Percentiles rank a stretch among this genome's conserved stretches.
Conservation (phyloP, 2,888 invertebrate species). For the Ctenicera cuprea region DNA sequence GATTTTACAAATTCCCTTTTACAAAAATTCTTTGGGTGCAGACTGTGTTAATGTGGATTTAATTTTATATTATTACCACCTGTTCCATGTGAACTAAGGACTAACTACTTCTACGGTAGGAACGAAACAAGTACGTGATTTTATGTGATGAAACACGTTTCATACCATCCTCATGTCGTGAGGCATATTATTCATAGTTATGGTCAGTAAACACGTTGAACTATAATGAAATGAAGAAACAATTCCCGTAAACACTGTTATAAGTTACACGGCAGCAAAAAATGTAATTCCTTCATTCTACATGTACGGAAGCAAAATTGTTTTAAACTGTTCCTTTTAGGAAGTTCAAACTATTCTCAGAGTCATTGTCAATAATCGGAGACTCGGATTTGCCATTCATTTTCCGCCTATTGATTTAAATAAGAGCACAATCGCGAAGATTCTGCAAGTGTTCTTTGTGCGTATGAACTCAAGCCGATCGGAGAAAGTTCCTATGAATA, state of each 20-base stretch:
- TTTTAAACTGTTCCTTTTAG: too few relatives aligned
- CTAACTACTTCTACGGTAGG: constrained; percentile 41
- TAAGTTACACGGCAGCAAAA: not conserved
- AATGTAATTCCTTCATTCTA: not conserved
- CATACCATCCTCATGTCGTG: constrained; percentile 32
- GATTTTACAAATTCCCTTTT: constrained; percentile 26
- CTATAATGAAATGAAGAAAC: constrained; percentile 35
- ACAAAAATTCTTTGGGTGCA: constrained; percentile 12
- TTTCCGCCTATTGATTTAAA: constrained; percentile 7
- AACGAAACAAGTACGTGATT: constrained; percentile 41
- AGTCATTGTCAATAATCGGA: not conserved
- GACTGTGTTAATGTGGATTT: constrained; percentile 41
- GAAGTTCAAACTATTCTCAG: too few relatives aligned
- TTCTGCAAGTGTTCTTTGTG: constrained; percentile 19
- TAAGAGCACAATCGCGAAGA: not conserved
- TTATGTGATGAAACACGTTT: constrained; percentile 43
- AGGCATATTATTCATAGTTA: constrained; percentile 41
- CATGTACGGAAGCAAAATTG: constrained; percentile 1
- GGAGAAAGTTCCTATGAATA: constrained; percentile 40
- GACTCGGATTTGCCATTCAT: not conserved
- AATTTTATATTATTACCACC: constrained; percentile 46
- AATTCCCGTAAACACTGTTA: constrained; percentile 17
- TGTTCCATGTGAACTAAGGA: constrained; percentile 43
- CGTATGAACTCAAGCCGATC: constrained; percentile 29
- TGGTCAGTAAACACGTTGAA: constrained; percentile 39